Conservation (phyloP, 2,797 vertebrate genomes). For the Mus minutoides region DNA sequence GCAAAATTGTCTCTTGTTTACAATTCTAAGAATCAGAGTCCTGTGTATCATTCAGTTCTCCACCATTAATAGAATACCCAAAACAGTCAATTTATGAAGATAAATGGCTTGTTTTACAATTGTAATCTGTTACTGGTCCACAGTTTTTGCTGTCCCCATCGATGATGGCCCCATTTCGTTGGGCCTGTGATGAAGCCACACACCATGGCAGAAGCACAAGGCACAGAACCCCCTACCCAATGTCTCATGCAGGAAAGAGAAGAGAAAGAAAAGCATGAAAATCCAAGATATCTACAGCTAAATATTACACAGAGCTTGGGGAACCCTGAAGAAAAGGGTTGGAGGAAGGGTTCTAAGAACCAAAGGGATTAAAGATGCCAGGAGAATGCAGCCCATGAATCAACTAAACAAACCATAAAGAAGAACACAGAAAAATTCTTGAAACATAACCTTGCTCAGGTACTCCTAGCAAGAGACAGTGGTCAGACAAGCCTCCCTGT, state of each 20-base stretch:
- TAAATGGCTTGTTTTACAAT: neutral
- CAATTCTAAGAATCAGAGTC: neutral
- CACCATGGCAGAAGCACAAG: accelerated
- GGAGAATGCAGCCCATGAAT: neutral
- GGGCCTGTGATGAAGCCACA: neutral
- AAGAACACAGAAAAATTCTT: neutral
- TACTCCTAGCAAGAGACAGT: neutral
- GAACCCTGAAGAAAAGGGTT: no score
- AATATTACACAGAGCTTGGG: neutral
- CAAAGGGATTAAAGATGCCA: neutral
- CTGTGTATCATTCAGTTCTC: neutral
- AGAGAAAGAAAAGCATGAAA: neutral
- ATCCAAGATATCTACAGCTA: neutral
- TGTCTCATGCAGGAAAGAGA: neutral
- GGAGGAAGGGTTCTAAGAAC: neutral
- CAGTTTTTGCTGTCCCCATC: neutral
- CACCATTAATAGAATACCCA: neutral
- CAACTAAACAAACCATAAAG: neutral
- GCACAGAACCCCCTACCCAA: neutral
- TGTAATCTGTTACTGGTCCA: neutral
- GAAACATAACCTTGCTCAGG: neutral
- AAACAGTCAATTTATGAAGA: neutral
- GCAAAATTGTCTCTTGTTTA: neutral
- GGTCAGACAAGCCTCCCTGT: neutral
- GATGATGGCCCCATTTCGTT: neutral